phyloP scores from a whole-genome alignment of 2,797 vertebrate species.

The Danio jaintianensis region DNA sequence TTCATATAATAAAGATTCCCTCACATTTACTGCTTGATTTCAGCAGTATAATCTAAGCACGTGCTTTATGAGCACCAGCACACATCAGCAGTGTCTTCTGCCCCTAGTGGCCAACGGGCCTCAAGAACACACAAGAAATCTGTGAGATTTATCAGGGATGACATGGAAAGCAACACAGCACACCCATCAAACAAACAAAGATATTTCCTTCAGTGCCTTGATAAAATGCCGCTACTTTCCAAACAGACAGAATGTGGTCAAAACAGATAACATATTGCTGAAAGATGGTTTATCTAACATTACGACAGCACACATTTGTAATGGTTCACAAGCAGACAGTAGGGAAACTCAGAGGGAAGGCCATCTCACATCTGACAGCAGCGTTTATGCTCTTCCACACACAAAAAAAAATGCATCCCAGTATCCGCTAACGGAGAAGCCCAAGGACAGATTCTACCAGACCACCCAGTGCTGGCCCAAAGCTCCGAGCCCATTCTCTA shows the following conservation, averaged over 20 bases:
- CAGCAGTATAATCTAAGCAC: neutral
- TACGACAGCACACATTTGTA: constrained; percentile 48
- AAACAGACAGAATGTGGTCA: constrained; percentile 42
- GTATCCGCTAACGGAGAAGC: constrained; percentile 50
- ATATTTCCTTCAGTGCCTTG: constrained; percentile 33
- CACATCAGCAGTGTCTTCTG: constrained; percentile 51
- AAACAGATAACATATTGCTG: constrained; percentile 26
- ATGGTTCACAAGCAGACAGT: constrained; percentile 38
- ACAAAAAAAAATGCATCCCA: constrained; percentile 39
- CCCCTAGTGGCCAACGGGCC: constrained; percentile 51
- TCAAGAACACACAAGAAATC: constrained; percentile 12
- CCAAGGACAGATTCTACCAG: constrained; percentile 51
- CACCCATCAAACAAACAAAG: constrained; percentile 49
- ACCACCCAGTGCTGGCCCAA: constrained; percentile 57
- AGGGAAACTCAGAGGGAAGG: constrained; percentile 29
- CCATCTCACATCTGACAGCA: constrained; percentile 37
- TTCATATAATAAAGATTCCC: neutral
- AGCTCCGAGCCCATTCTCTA: constrained; percentile 41
- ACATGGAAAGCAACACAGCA: constrained; percentile 43
- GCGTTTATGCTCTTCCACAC: constrained; percentile 45
- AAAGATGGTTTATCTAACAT: constrained; percentile 47
- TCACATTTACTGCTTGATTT: neutral
- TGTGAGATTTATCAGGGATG: constrained; percentile 36
- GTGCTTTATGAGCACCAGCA: neutral
- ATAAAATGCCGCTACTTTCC: constrained; percentile 28